Evolutionary conservation across 2,113 vertebrate species (phyloP), one percentile per base, ranked within the genome.

Genomic region (Cyanoderma ruficeps): DNA sequence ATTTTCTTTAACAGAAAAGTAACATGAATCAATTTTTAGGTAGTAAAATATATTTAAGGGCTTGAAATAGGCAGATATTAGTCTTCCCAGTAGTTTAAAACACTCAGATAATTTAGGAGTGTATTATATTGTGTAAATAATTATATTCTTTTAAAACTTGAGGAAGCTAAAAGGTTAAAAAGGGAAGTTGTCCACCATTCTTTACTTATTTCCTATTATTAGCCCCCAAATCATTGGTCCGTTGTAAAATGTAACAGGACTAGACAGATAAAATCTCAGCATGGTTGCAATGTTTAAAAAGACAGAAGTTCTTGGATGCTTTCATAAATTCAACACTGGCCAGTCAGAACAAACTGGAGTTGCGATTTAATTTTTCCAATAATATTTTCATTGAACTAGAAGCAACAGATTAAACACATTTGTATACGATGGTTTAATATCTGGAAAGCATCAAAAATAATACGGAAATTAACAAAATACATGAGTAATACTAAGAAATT

Each of bases 131-230:
- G 27, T 64, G 6, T 77, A 83, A 94, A 76, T 68, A 52, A 76
- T n/a, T 33, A 22, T 8, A 84, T 61, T 61, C 6, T 50, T 90
- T 83, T 70, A 76, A 91, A 84, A 56, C 18, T 2, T 30, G 21
- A 30, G 37, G 50, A 94, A 94, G 35, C 14, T 24, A 9, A 83
- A 89, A 91, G 69, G 52, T 86, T 55, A 83, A 70, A 83, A 85
- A 69, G 52, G 41, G 14, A 95, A 79, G 61, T 35, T 70, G 49
- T 44, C 35, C 67, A 83, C 42, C 44, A 63, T 56, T 85, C 74
- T 87, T 85, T 87, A 92, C 39, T 85, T 83, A 44, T 60, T 95
- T 69, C 78, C 56, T 80, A 81, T 75, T 90, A 86, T 80, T 81
- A 97, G 52, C 16, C 28, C 81, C 16, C 31, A 71, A 86, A 35